Base-by-base conservation (phyloP, 37 sponge, comb jelly and placozoan genomes). In the Petrosia ficiformis region DNA sequence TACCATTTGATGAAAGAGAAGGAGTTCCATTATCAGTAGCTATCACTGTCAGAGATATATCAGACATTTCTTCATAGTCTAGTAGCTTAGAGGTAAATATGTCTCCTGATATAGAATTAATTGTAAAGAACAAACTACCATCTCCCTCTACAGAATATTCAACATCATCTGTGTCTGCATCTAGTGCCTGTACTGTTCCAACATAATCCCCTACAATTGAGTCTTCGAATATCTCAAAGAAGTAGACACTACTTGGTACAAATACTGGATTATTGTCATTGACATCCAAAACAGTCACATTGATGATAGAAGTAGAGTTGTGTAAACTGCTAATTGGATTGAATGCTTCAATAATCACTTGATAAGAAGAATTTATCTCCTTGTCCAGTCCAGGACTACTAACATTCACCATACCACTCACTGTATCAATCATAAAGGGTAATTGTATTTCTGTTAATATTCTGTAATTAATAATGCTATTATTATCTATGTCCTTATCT, bases 211-310 rank as follows among this genome's bases (percentile, higher is more conserved):
- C 92, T 24, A 74, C 19, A 16, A 78, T 16, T 16, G 75, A 31
- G 11, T 71, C 28, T 39, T 91, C 92, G 2, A 52, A 33, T 21
- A 86, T 52, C 1, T 66, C 52, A 31, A 91, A 67, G 10, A 25
- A 26, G 54, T 82, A 77, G 6, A 21, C 24, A 22, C 34, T 28
- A 11, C 14, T 10, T 1, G 43, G 57, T n/a, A 77, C 42, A 67
- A 93, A 93, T 26, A 59, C 42, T 52, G 94, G 94, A 42, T 59
- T 32, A 38, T 71, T 59, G 39, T 85, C 87, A 60, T 91, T 83
- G 8, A 73, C 44, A 61, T 89, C 84, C 19, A 59, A 24, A 1
- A 89, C 76, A 60, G 71, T 75, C 25, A 89, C 41, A 19, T 32
- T 58, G 57, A 90, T 54, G 21, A 70, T 77, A 24, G 69, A 69